Evolutionary conservation across 2,888 invertebrate genomes (phyloP), one percentile per base, ranked within the genome.

Genomic region (Lepetodrilus schrolli): DNA sequence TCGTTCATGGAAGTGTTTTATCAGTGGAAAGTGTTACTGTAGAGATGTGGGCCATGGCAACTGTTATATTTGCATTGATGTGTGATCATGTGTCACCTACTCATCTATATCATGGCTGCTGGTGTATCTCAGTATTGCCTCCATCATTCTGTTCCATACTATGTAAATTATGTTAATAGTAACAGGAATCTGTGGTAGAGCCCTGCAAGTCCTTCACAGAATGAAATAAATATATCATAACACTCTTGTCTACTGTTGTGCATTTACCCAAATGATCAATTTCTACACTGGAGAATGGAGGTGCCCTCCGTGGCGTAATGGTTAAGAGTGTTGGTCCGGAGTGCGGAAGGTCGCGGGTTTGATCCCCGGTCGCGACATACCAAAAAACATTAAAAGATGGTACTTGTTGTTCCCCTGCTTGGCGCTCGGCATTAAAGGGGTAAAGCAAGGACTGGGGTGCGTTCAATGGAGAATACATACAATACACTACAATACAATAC

Each of bases 81-180:
- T 58, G 23, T 23, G 58, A 30, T 58, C 58, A 58, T 58, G 17
- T 13, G 17, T 58, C 30, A 23, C 58, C 34, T 50, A n/a, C 30
- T 58, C 58, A 58, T 58, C 26, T 8, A 21, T 48, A 58, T 23
- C 58, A 58, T 58, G 58, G 58, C 58, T 58, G 30, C 58, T 58
- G 58, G 8, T 58, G 58, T 58, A 58, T 34, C 3, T 30, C 58
- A 58, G 58, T 58, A 58, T 34, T 58, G 58, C 58, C 58, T 58
- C n/a, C n/a, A n/a, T n/a, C 58, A 58, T 58, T 51, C 10, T 23
- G 58, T 58, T 58, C 58, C 58, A 58, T 58, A 58, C 58, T 30
- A 58, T 58, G 58, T 58, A 58, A 58, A 58, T 58, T 58, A 58
- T 58, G 58, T 58, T 58, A 58, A 58, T 58, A 58, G 58, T 34